Evolutionary conservation across 2,113 vertebrate species (phyloP).

Genomic region (Lepidothrix coronata): DNA sequence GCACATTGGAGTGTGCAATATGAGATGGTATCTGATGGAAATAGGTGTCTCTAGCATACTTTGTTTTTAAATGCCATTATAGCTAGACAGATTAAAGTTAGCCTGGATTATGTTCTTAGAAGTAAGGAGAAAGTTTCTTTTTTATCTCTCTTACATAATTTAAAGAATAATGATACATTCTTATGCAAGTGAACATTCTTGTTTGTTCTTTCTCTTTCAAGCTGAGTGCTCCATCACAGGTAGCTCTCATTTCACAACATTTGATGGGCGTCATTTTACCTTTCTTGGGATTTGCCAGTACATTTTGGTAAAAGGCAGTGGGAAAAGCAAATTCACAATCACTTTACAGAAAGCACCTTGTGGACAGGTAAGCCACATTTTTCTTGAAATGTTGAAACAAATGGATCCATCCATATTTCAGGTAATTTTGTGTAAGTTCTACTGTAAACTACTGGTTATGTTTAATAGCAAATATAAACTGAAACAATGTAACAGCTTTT

Average conservation of each 20-base stretch:
- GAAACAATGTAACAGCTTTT: neutral
- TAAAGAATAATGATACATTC: neutral
- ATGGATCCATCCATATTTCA: neutral
- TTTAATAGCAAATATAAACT: neutral
- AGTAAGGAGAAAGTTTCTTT: neutral
- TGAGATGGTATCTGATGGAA: neutral
- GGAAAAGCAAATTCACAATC: slow-evolving; percentile 87
- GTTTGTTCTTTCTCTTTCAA: slow-evolving; percentile 46
- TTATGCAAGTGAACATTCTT: neutral
- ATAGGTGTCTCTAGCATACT: neutral
- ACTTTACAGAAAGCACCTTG: slow-evolving; percentile 91
- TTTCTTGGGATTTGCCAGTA: slow-evolving; percentile 94
- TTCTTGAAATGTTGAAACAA: neutral
- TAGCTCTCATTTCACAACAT: slow-evolving; percentile 91
- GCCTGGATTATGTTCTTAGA: neutral
- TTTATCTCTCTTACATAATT: neutral
- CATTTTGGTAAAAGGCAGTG: slow-evolving; percentile 89
- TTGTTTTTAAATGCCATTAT: neutral
- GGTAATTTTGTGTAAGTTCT: neutral
- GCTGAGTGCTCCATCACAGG: slow-evolving; percentile 90
- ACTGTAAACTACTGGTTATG: neutral
- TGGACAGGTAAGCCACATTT: slow-evolving; percentile 80
- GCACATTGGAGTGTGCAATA: neutral
- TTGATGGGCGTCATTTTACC: slow-evolving; percentile 94
- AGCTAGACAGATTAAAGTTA: neutral